Base-by-base conservation (phyloP, 2,113 vertebrate species). In the Crotophaga sulcirostris region DNA sequence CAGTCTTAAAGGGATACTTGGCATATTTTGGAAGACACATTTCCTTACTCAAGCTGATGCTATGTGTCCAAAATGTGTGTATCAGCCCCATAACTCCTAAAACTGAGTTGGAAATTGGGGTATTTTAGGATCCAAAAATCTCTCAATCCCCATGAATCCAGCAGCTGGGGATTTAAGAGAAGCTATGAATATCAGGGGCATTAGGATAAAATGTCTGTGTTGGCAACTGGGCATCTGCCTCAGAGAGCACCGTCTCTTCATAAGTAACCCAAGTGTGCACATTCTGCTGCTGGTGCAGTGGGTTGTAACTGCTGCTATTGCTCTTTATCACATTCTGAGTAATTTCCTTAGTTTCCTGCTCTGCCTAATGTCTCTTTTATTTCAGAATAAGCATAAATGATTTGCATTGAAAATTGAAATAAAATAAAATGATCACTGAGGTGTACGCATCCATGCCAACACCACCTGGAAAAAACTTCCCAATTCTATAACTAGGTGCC, bases 331-430 rank as follows among this genome's bases (percentile, higher is more conserved):
- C 77, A 79, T 82, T 93, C 89, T 87, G 77, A 80, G 49, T 89
- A 89, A 94, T 96, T 95, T 89, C 84, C 62, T 82, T 89, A 45
- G 87, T 93, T 58, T 91, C 16, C 40, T 76, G 31, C 34, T 91
- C 74, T 91, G 66, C 54, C 52, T 58, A 36, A 84, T 89, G 76
- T 42, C 59, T 52, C 34, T 94, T 96, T 93, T 89, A 58, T 88
- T 93, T 77, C 68, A 67, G 51, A 90, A 93, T 62, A 29, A 77
- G n/a, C 51, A 45, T 72, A 82, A 95, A 66, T 7, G 18, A 54
- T 76, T 94, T 81, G 54, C 54, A 83, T 36, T 73, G 47, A 80
- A 92, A 92, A 76, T 36, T 63, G 64, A 92, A 84, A 72, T 72
- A 62, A 80, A 89, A 79, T 83, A 72, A 87, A 80, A 80, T 52